Evolutionary conservation across 2,888 invertebrate genomes (phyloP).

Genomic region (Scaptodrosophila latifasciaeformis): DNA sequence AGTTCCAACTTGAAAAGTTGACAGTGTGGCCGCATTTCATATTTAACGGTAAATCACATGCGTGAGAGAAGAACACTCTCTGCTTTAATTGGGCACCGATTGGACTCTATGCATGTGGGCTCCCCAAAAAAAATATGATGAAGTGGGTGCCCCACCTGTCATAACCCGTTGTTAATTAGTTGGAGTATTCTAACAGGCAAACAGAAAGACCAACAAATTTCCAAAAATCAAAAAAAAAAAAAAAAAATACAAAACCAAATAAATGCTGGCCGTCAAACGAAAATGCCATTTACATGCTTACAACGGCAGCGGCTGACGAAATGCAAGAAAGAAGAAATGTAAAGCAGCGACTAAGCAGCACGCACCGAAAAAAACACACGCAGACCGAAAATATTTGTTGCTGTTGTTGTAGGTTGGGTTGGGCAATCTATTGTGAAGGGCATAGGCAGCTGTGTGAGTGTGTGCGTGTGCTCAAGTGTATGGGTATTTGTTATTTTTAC

Average conservation of each 20-base stretch:
- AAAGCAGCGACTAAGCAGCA: constrained; percentile 36
- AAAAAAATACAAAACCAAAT: constrained; percentile 24
- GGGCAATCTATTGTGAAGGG: constrained; percentile 33
- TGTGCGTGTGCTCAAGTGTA: neutral
- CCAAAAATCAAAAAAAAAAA: constrained; percentile 8
- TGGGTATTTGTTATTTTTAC: too few species aligned
- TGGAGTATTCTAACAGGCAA: constrained; percentile 71
- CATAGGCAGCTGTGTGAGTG: neutral
- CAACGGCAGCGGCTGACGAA: constrained; percentile 2
- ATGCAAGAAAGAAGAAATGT: constrained; percentile 3
- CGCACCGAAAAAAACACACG: constrained; percentile 26
- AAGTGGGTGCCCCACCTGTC: constrained; percentile 60
- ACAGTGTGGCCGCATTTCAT: constrained; percentile 7
- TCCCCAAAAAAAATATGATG: constrained; percentile 33
- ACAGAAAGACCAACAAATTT: constrained; percentile 46
- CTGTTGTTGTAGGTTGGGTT: constrained; percentile 14
- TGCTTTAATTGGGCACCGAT: constrained; percentile 27
- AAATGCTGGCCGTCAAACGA: neutral
- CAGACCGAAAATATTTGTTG: too few species aligned
- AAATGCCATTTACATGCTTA: constrained; percentile 16
- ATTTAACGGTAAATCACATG: constrained; percentile 29
- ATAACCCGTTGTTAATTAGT: constrained; percentile 74
- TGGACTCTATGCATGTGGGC: constrained; percentile 6
- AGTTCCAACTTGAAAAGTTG: neutral
- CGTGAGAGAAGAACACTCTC: constrained; percentile 12